Evolutionary conservation across 1,140 invertebrate genomes (phyloP).

Genomic region (Zaprionus taronus): DNA sequence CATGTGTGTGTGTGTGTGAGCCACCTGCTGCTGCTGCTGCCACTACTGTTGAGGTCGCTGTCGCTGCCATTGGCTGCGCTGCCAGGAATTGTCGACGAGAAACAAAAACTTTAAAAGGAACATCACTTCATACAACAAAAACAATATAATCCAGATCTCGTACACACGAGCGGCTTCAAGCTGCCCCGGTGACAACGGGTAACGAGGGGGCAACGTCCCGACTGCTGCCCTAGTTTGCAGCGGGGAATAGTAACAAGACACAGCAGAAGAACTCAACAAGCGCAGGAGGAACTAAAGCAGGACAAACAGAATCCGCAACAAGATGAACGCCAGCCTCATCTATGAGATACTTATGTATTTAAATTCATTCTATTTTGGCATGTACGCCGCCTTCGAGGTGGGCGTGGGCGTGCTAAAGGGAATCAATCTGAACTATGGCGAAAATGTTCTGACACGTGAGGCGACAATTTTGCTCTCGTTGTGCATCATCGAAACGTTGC

Average conservation of each 20-base stretch:
- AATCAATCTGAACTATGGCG: slow-evolving; percentile 90
- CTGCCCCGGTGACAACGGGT: slow-evolving; percentile 66
- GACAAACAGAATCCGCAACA: slow-evolving; percentile 28
- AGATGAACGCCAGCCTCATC: slow-evolving; percentile 89
- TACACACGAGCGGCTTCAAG: slow-evolving; percentile 54
- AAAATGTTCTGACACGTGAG: slow-evolving; percentile 89
- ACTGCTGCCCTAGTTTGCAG: slow-evolving; percentile 30
- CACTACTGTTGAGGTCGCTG: slow-evolving; percentile 21
- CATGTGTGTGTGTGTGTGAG: slow-evolving; percentile 55
- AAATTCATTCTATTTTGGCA: slow-evolving; percentile 93
- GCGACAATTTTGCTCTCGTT: slow-evolving; percentile 90
- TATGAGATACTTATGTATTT: slow-evolving; percentile 93
- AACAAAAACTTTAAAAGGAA: slow-evolving; percentile 38
- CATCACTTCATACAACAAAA: slow-evolving; percentile 1
- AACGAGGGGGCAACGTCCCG: slow-evolving; percentile 35
- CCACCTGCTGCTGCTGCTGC: slow-evolving; percentile 62
- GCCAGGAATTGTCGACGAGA: slow-evolving; percentile 20
- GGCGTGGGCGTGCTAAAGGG: slow-evolving; percentile 91
- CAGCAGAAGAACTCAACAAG: slow-evolving; percentile 8
- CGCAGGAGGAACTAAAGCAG: slow-evolving; percentile 24
- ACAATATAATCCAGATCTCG: slow-evolving; percentile 13
- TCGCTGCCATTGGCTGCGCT: slow-evolving; percentile 28
- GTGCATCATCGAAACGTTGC: slow-evolving; percentile 90
- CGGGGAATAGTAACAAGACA: slow-evolving; percentile 10
- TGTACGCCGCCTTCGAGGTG: slow-evolving; percentile 92